These are phyloP conservation scores for Terebella lapidaria DNA, from an alignment of 2,888 invertebrate genomes.

Conservation along the genomic window DNA sequence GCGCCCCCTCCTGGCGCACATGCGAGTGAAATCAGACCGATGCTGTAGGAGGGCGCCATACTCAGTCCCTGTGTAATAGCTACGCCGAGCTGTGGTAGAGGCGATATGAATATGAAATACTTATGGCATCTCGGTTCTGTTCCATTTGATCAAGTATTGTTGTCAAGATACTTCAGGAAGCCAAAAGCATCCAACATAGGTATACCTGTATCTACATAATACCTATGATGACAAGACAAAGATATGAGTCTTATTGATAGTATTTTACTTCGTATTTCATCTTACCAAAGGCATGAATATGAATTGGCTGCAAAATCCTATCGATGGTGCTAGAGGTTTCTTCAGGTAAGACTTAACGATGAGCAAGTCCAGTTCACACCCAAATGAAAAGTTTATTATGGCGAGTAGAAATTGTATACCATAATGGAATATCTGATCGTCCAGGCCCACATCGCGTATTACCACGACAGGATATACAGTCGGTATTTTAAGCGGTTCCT, in stretches of 20 bases:
- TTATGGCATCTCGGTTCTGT: too few relatives aligned
- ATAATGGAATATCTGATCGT: not conserved
- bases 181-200: too few relatives aligned
- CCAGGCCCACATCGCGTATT: not conserved
- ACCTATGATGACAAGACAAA: too few relatives aligned
- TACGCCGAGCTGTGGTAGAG: constrained; percentile 5
- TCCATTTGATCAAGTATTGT: too few relatives aligned
- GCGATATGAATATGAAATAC: not conserved
- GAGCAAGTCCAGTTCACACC: not conserved
- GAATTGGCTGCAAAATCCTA: not conserved
- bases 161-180: too few relatives aligned
- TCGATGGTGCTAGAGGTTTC: not conserved
- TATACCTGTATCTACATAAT: too few relatives aligned
- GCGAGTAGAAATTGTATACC: not conserved
- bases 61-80: not conserved
- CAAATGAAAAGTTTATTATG: not conserved
- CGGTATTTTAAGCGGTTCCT: too few relatives aligned
- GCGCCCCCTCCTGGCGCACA: constrained; percentile 69
- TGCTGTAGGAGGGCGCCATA: not conserved
- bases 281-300: constrained; percentile 1
- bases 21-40: constrained; percentile 30
- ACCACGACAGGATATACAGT: not conserved
- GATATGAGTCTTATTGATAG: too few relatives aligned
- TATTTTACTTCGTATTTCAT: too few relatives aligned
- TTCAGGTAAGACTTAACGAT: not conserved